Evolutionary conservation across 2,888 invertebrate genomes (phyloP), one percentile per base, ranked within the genome.

Genomic region (Belgica antarctica): DNA sequence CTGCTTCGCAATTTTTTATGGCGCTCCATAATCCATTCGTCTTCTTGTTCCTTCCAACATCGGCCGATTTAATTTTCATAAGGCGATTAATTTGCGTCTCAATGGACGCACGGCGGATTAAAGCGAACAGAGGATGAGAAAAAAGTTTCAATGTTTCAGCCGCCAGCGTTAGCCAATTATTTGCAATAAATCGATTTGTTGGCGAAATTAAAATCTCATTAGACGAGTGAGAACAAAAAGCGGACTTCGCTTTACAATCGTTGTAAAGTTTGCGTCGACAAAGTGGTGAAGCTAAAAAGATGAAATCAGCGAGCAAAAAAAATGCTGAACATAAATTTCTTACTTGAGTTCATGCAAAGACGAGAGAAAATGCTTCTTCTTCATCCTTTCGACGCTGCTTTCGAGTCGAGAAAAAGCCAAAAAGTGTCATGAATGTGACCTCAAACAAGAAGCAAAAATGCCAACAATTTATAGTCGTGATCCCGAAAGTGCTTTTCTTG

Each of bases 371-470:
- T 59, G 59, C 27, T 27, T 59, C 25, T 1, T 1, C 25, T 17
- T 15, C 7, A 46, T 31, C 5, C 15, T 41, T 41, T 41, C 52
- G 17, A 22, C 52, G 2, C 22, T 22, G 17, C 12, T n/a, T 22
- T 52, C 19, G 19, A 52, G 41, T 41, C 41, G 41, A 52, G n/a
- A n/a, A n/a, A 57, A 22, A 5, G 57, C 4, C 57, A 17, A 57
- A 5, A 52, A 62, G n/a, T 27, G 65, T 65, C 65, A 65, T 65
- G 65, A 65, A 65, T 65, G 46, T 65, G 65, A 65, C 65, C 65
- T 47, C 65, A 22, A 65, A 41, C 24, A 31, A 34, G 24, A 62
- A 34, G n/a, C 12, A 62, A 19, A 7, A 62, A 25, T 15, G 41
- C 3, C 52, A 52, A 52, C 52, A 52, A 52, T 52, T 52, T 22